Evolutionary conservation across 2,797 vertebrate genomes (phyloP).

Genomic region (Hypotaenidia philippensis): DNA sequence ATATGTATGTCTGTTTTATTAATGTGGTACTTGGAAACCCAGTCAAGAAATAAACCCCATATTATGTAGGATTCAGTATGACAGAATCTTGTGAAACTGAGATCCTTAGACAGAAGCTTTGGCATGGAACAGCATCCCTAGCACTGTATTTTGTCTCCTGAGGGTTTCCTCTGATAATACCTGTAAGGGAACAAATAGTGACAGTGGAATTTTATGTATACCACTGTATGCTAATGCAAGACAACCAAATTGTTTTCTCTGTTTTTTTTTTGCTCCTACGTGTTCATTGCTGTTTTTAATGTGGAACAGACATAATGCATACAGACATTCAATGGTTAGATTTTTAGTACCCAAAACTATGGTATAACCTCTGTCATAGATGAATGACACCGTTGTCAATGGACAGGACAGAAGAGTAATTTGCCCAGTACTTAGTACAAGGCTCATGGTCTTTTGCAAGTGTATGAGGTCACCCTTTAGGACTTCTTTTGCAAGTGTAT

Average conservation of each 20-base stretch:
- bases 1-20: fast-evolving
- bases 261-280: background rate
- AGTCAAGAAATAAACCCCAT: background rate
- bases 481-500: background rate
- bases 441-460: background rate
- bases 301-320: background rate
- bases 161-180: background rate
- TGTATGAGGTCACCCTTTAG: background rate
- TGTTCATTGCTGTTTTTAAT: background rate
- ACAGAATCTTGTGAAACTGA: background rate
- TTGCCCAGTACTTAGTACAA: background rate
- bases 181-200: background rate
- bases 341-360: background rate
- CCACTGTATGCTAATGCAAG: background rate
- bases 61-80: background rate
- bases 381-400: background rate
- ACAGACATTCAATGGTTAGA: background rate
- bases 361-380: background rate
- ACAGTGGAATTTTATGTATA: background rate
- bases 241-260: background rate
- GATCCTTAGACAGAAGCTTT: background rate
- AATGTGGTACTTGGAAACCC: background rate
- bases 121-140: background rate
- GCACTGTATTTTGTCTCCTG: background rate
- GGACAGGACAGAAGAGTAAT: background rate